These are phyloP conservation scores for Hyposoter didymator DNA, from an alignment of 2,888 invertebrate species.

Conservation along the genomic window DNA sequence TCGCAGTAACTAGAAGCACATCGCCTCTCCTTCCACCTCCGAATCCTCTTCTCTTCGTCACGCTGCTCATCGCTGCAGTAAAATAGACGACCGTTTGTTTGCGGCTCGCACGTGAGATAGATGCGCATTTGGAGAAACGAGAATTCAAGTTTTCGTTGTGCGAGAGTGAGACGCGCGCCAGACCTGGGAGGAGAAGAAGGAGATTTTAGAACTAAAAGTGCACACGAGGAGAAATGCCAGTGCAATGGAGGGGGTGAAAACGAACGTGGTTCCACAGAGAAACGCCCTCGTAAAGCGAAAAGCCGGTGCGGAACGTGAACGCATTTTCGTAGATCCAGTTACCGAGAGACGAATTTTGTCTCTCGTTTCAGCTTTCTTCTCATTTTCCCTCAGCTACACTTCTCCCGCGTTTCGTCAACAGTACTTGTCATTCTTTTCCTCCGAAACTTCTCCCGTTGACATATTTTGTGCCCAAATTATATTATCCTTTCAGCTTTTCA, in stretches of 20 bases:
- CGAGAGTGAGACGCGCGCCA: conserved; percentile 52
- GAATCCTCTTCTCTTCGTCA: conserved; percentile 64
- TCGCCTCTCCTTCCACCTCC: conserved; percentile 33
- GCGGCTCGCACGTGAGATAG: conserved; percentile 72
- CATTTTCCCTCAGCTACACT: conserved; percentile 58
- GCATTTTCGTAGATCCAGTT: conserved; percentile 73
- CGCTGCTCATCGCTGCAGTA: conserved; percentile 71
- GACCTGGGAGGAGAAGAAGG: conserved; percentile 37
- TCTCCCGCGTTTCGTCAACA: conserved; percentile 39
- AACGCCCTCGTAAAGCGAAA: conserved; percentile 70
- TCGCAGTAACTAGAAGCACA: conserved; percentile 45
- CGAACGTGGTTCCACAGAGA: conserved; percentile 69
- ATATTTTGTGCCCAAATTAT: conserved; percentile 50
- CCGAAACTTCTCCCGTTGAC: conserved; percentile 54
- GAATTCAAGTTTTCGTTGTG: conserved; percentile 56
- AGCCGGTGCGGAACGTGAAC: conserved; percentile 70
- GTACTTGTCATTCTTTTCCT: conserved; percentile 50
- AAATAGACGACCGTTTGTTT: conserved; percentile 73
- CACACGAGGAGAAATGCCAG: conserved; percentile 58
- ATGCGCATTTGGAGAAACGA: conserved; percentile 66
- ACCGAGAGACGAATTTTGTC: conserved; percentile 72
- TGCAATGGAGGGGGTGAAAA: conserved; percentile 57
- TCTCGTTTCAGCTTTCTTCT: conserved; percentile 70
- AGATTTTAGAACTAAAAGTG: conserved; percentile 60
- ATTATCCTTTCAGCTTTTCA: conserved; percentile 51